phyloP scores from a whole-genome alignment of 2,888 invertebrate species.

The Saturnia japonica region DNA sequence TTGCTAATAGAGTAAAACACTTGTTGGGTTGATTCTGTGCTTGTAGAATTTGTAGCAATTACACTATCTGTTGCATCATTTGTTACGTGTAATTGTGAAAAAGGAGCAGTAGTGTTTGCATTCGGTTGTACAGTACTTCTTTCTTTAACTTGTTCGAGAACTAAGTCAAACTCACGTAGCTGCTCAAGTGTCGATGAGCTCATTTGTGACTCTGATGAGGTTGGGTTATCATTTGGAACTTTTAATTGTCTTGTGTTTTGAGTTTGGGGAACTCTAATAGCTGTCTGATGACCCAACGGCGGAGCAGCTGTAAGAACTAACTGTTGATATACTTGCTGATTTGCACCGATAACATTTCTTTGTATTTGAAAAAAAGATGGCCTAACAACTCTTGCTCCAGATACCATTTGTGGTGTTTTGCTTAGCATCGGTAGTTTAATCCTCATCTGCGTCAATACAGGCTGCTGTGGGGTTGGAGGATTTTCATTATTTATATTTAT shows the following conservation, averaged over 20 bases:
- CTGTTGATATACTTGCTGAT: slow-evolving; percentile 79
- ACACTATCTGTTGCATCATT: slow-evolving; percentile 57
- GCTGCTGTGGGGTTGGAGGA: slow-evolving; percentile 58
- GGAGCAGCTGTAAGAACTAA: slow-evolving; percentile 76
- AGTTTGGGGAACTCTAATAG: slow-evolving; percentile 66
- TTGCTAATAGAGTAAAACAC: slow-evolving; percentile 69
- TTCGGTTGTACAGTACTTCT: slow-evolving; percentile 84
- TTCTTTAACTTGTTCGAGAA: slow-evolving; percentile 90
- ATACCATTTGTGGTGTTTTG: slow-evolving; percentile 79
- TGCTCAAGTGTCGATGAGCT: slow-evolving; percentile 90
- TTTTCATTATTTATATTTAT: slow-evolving; percentile 52
- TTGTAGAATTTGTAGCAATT: slow-evolving; percentile 45
- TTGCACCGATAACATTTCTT: slow-evolving; percentile 81
- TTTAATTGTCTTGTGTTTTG: slow-evolving; percentile 56
- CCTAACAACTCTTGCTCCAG: slow-evolving; percentile 80
- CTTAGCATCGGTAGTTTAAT: slow-evolving; percentile 78
- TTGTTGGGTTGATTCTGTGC: slow-evolving; percentile 59
- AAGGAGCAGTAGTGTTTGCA: slow-evolving; percentile 43
- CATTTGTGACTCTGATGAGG: slow-evolving; percentile 82
- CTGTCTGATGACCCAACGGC: slow-evolving; percentile 64
- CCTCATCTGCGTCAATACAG: slow-evolving; percentile 78
- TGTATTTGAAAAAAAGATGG: slow-evolving; percentile 83
- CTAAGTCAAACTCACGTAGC: slow-evolving; percentile 90
- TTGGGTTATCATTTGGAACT: slow-evolving; percentile 57
- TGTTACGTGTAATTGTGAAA: slow-evolving; percentile 51